Base-by-base conservation (phyloP, 2,888 invertebrate species). In the Onchidella celtica region DNA sequence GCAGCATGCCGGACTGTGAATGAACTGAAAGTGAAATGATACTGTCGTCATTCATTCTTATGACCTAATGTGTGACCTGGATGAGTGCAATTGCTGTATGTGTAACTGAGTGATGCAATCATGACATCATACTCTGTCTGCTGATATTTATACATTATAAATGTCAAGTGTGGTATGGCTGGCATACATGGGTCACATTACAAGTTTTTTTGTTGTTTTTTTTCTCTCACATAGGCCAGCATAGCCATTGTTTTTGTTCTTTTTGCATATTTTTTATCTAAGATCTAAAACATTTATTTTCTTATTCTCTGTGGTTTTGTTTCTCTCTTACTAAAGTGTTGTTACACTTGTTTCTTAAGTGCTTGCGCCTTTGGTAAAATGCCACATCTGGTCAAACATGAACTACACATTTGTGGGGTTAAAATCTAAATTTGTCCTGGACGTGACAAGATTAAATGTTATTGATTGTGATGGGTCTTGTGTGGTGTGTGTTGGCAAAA, bases 131-230 rank as follows among this genome's bases (percentile, higher is more conserved):
- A 69, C 38, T 24, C 72, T 79, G 79, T 63, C 72, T 79, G 79
- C 79, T 79, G 79, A 79, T 72, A 79, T 79, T 72, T 79, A 72
- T 79, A 79, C 34, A 61, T 47, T 47, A 72, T 79, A 72, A 79
- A 79, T 79, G 79, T 72, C 78, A 78, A n/a, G 47, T 40, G 55
- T 21, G 55, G 66, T 40, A 36, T 36, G 59, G 32, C 47, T 65
- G 65, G 6, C n/a, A 38, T 55, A 21, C 32, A 9, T 76, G 47
- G 34, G 24, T 24, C 24, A 78, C 63, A n/a, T n/a, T n/a, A n/a
- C n/a, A n/a, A 14, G 3, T 2, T 68, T 65, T n/a, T n/a, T 55
- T 38, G 29, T 66, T 47, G n/a, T 17, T 24, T 29, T 66, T 34
- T 1, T 1, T 59, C 40, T 77, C n/a, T 40, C 66, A 55, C 17